These are phyloP conservation scores for Lepus oiostolus DNA, from an alignment of 2,797 vertebrate genomes.

Conservation along the genomic window DNA sequence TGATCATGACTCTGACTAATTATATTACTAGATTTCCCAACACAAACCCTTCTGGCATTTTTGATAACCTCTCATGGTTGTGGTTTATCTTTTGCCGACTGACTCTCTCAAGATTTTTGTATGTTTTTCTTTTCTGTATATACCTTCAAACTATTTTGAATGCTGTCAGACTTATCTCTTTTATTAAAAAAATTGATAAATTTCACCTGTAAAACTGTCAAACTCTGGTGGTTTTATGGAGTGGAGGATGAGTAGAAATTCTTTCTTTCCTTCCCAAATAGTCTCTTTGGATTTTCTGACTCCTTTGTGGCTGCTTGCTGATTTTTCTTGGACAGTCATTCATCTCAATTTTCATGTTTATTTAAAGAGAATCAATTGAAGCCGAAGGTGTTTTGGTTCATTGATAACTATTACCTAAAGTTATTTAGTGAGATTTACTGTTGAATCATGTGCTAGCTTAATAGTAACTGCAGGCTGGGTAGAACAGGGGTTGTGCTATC, in stretches of 20 bases:
- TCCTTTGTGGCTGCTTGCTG: neutral
- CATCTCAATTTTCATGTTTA: conserved; percentile 18
- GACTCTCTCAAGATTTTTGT: neutral
- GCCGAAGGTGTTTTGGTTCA: conserved; percentile 1
- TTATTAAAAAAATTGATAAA: conserved; percentile 6
- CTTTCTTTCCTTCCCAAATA: neutral
- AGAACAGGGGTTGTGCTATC: neutral
- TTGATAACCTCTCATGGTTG: neutral
- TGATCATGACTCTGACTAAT: neutral
- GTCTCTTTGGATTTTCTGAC: conserved; percentile 52
- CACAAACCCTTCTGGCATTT: neutral
- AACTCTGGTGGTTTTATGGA: neutral
- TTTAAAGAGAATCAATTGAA: conserved; percentile 54
- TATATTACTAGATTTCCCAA: neutral
- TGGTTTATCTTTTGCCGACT: neutral
- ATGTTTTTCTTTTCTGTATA: neutral
- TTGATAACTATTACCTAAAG: neutral
- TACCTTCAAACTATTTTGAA: neutral
- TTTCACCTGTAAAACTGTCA: neutral
- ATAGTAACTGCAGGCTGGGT: neutral
- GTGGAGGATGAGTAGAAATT: neutral
- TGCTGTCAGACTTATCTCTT: neutral
- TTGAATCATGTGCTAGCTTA: neutral
- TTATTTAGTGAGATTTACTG: neutral
- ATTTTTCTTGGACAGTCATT: conserved; percentile 40